Base-by-base conservation (phyloP, 1,140 invertebrate species). In the Portunus trituberculatus region DNA sequence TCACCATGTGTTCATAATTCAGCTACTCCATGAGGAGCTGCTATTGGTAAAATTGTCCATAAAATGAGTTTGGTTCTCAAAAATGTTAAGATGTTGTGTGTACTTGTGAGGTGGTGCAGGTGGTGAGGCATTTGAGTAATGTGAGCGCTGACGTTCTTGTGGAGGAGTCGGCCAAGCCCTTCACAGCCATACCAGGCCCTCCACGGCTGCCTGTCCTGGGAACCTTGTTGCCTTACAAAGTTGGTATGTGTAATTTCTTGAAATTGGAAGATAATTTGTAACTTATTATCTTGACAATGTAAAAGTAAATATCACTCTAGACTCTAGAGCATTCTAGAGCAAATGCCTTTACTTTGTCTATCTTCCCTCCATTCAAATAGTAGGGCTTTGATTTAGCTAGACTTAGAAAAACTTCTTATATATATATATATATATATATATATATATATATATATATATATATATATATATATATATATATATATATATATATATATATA, bases 151-250 rank as follows among this genome's bases (percentile, higher is more conserved):
- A 45, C 29, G 7, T 92, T 20, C 32, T 91, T 25, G 48, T 31
- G 32, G 91, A 31, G 52, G 48, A 92, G 25, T n/a, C 83, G 0
- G n/a, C 12, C 10, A 95, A 95, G 20, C 94, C 94, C 12, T 95
- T 95, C n/a, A 88, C 91, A 14, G 16, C 94, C 28, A 92, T 95
- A 39, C 94, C 94, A 45, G 94, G 94, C 0, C 94, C 94, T 46
- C 25, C 87, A 28, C 87, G 91, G 7, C 12, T 95, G 7, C 94
- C 94, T 39, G 76, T 95, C 31, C 29, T 95, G 45, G 94, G 94
- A n/a, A 95, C 94, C 28, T 88, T 95, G 52, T 45, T 95, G 31
- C 94, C 94, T 20, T 95, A 95, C 52, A 95, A 95, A 39, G 10
- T 95, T 76, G 94, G 94, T 92, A 76, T 76, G 94, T 95, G 8